Conservation (phyloP, 2,797 vertebrate genomes). For the Melopsittacus undulatus region DNA sequence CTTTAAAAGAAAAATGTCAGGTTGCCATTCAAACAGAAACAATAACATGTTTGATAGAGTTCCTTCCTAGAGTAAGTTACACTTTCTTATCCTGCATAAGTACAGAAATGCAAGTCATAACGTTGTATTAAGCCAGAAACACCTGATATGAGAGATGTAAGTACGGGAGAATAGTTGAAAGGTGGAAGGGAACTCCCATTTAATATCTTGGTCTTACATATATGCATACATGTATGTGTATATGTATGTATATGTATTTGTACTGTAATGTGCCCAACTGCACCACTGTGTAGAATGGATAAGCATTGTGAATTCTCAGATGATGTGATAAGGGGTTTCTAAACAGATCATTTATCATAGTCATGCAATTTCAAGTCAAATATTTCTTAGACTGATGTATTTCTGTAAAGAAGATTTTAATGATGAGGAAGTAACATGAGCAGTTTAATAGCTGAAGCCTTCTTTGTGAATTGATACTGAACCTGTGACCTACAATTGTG, state of each 20-base stretch:
- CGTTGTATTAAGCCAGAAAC: not conserved
- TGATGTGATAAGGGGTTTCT: not conserved
- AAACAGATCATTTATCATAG: not conserved
- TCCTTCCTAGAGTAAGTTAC: not conserved
- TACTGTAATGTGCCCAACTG: not conserved
- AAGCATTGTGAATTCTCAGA: not conserved
- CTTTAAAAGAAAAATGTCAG: not conserved
- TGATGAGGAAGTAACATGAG: not conserved
- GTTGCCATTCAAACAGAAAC: not conserved
- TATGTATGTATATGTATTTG: accelerated
- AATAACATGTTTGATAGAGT: not conserved
- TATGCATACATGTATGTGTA: accelerated
- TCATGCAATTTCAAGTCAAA: not conserved
- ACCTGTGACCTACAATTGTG: not conserved
- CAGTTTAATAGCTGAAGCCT: not conserved
- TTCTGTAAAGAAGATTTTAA: not conserved
- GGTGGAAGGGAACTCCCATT: not conserved
- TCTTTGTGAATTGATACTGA: not conserved
- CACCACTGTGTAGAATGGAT: not conserved
- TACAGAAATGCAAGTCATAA: not conserved
- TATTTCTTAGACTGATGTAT: not conserved
- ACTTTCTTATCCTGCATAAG: not conserved
- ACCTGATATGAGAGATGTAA: not conserved
- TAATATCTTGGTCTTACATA: not conserved
- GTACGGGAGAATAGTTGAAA: not conserved